A percentile compares a stretch with the other conserved stretches of the same genome.
These are phyloP conservation scores for Leptinotarsa juncta DNA, from an alignment of 2,888 invertebrate species.

Conservation along the genomic window DNA sequence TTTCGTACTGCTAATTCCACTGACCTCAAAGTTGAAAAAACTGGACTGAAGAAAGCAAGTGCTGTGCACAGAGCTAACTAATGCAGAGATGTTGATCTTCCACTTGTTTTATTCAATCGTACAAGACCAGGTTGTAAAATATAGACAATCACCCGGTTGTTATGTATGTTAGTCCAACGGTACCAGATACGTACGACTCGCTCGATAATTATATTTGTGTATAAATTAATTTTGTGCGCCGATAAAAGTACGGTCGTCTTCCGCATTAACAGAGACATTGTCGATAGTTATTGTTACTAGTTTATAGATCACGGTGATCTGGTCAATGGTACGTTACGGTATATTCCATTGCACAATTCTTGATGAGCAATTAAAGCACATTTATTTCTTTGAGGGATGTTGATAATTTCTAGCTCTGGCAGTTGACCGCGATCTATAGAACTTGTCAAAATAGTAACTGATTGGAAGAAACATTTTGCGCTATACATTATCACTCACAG, in stretches of 20 bases:
- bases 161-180: constrained; percentile 44
- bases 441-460: no score
- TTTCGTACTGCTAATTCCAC: constrained; percentile 12
- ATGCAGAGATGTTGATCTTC: constrained; percentile 48
- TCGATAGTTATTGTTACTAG: not conserved
- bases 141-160: constrained; percentile 45
- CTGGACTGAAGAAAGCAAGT: constrained; percentile 38
- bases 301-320: constrained; percentile 13
- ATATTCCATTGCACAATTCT: not conserved
- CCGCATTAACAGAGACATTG: constrained; percentile 12
- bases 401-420: no score
- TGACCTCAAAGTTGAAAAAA: constrained; percentile 33
- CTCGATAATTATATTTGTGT: constrained; percentile 52
- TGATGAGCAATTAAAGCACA: not conserved
- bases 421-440: no score
- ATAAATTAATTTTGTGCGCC: constrained; percentile 49
- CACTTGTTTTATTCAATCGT: constrained; percentile 49
- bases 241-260: constrained; percentile 30
- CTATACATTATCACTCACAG: no score
- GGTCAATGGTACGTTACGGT: not conserved
- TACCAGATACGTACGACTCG: constrained; percentile 38
- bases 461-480: no score
- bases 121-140: constrained; percentile 49
- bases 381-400: no score
- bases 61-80: constrained; percentile 42